Base-by-base conservation (phyloP, 2,888 invertebrate species). In the Pristionchus entomophagus region DNA sequence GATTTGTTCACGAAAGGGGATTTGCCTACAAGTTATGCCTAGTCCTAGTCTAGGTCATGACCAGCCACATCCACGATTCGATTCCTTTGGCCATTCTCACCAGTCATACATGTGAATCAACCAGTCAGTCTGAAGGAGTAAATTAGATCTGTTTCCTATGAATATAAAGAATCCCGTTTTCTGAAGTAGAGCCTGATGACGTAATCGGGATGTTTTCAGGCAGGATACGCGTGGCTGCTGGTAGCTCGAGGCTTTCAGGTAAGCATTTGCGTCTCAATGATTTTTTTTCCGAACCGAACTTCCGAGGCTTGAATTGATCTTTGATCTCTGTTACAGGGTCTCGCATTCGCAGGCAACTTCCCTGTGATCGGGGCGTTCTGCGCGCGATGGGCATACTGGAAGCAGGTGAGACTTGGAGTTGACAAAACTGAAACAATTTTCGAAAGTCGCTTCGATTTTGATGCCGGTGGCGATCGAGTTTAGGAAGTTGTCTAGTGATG, bases 311-410 rank as follows among this genome's bases (percentile, higher is more conserved):
- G 38, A 2, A 45, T 22, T 45, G 29, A 26, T 26, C n/a, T 45
- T 29, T 45, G 45, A 77, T 56, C 65, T 14, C 17, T n/a, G n/a
- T n/a, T 77, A 6, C 77, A 78, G 78, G 91, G 90, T 32, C 65
- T 92, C 53, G 91, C 91, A 12, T 91, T 91, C 62, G 91, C 91
- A 14, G 89, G 88, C n/a, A 91, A 91, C 85, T 92, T 91, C 65
- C 91, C 91, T 1, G 90, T 88, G 14, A 91, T 91, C 78, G 91
- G 91, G n/a, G 88, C 90, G 2, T 91, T 91, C 77, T 89, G 90
- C 17, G 88, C 88, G 12, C 89, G 90, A 85, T 91, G 91, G 91
- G 89, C 91, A 4, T 91, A 91, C 85, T 91, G 89, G 84, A 91
- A 91, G 86, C 78, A 78, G 51, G 78, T 78, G 22, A 2, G 41